Percentiles rank a stretch among this genome's conserved stretches.
phyloP scores from a whole-genome alignment of 1,140 invertebrate species.

The Philotrypesis tridentata region DNA sequence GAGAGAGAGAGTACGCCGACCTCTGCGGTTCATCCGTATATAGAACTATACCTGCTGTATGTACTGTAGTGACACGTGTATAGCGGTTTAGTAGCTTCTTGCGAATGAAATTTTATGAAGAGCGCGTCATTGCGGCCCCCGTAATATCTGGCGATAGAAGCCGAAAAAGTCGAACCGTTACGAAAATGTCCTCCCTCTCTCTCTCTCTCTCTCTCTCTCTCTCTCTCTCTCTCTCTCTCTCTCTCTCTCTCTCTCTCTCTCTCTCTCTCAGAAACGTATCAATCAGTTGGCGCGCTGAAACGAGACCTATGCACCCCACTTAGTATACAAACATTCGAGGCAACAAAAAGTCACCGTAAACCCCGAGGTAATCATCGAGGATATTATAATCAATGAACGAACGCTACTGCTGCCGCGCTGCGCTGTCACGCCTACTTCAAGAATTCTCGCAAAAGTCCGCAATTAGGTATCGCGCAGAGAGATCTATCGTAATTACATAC shows the following conservation, averaged over 20 bases:
- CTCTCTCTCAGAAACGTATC: too few relatives aligned
- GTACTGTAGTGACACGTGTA: background rate
- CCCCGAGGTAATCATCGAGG: background rate
- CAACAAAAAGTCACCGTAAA: background rate
- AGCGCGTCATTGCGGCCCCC: background rate
- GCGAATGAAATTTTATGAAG: background rate
- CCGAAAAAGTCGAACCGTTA: too few relatives aligned
- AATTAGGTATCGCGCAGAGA: slow-evolving; percentile 1
- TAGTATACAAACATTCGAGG: background rate
- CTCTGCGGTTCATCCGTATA: background rate
- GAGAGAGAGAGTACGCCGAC: background rate
- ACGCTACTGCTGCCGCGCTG: background rate
- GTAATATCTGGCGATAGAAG: too few relatives aligned
- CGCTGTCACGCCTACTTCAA: background rate
- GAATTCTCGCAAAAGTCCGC: slow-evolving; percentile 4
- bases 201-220: too few relatives aligned
- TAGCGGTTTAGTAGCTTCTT: background rate
- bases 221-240: too few relatives aligned
- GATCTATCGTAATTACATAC: slow-evolving; percentile 25
- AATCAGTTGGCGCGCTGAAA: too few relatives aligned
- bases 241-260: too few relatives aligned
- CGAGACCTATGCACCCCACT: too few relatives aligned
- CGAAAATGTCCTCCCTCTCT: too few relatives aligned
- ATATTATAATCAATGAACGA: slow-evolving; percentile 26
- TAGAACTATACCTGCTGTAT: background rate